phyloP scores from a whole-genome alignment of 2,113 vertebrate species.

The Nibea albiflora region DNA sequence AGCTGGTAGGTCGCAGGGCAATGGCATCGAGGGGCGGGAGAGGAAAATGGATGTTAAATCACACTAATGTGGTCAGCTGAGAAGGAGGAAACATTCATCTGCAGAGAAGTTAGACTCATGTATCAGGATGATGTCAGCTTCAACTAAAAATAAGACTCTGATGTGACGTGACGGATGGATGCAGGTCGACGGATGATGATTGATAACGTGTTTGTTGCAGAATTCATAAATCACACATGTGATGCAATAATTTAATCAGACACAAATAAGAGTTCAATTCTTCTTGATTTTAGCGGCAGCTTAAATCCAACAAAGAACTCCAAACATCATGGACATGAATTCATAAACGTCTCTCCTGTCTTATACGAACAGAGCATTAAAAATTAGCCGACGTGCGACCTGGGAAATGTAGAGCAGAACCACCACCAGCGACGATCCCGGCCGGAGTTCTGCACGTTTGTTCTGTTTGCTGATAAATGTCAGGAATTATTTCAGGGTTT shows the following conservation, averaged over 20 bases:
- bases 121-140: constrained; percentile 55
- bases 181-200: neutral
- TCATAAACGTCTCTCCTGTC: too few species aligned
- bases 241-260: neutral
- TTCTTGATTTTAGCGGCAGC: neutral
- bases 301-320: neutral
- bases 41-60: constrained; percentile 57
- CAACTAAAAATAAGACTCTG: constrained; percentile 14
- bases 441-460: too few species aligned
- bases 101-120: neutral
- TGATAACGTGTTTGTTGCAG: neutral
- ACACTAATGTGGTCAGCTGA: constrained; percentile 30
- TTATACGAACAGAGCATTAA: too few species aligned
- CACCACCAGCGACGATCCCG: too few species aligned
- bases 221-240: neutral
- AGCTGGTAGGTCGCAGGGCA: constrained; percentile 47
- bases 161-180: neutral
- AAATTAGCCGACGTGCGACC: too few species aligned
- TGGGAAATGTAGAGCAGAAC: too few species aligned
- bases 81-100: constrained; percentile 16
- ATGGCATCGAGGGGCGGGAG: neutral
- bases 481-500: too few species aligned
- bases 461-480: too few species aligned
- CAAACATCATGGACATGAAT: neutral
- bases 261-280: neutral